These are phyloP conservation scores for Sarcophilus harrisii DNA, from an alignment of 2,797 vertebrate genomes.

Conservation along the genomic window DNA sequence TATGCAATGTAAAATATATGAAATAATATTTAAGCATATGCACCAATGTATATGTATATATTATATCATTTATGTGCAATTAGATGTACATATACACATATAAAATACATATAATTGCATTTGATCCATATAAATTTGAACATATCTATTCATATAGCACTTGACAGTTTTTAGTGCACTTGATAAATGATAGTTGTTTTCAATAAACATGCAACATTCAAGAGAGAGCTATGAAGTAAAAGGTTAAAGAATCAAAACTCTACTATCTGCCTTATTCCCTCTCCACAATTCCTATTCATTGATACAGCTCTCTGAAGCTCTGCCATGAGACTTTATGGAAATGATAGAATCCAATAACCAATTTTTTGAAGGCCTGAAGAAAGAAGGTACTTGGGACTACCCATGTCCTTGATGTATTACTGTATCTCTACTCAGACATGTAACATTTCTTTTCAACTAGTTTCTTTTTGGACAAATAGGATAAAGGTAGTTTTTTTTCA, in stretches of 20 bases:
- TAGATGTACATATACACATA: not conserved
- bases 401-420: not conserved
- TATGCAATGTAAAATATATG: not conserved
- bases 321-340: not conserved
- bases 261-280: not conserved
- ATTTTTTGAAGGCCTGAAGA: conserved; percentile 9
- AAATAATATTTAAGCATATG: not conserved
- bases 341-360: not conserved
- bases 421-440: not conserved
- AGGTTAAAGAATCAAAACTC: not conserved
- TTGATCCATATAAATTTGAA: not conserved
- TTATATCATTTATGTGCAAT: not conserved
- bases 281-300: not conserved
- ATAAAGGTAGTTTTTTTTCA: conserved; percentile 24
- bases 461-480: conserved; percentile 48
- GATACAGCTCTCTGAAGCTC: not conserved
- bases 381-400: not conserved
- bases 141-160: not conserved
- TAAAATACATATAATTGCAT: not conserved
- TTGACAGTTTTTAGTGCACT: not conserved
- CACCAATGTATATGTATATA: not conserved
- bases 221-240: not conserved
- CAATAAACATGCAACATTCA: not conserved
- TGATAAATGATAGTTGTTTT: not conserved
- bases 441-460: not conserved